Conservation (phyloP, 2,888 invertebrate species). For the Pyrgus malvae region DNA sequence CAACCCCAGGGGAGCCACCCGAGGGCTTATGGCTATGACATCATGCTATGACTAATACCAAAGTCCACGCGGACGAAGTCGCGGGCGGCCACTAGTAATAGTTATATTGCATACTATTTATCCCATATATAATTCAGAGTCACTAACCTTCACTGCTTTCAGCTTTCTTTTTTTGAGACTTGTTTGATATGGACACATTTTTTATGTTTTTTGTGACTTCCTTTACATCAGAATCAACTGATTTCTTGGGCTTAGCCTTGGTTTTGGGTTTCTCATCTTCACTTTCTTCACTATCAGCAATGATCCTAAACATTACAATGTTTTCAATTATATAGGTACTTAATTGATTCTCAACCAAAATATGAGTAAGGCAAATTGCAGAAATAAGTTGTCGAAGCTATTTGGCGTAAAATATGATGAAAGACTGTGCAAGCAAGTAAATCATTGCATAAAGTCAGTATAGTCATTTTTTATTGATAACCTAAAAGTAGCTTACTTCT, state of each 20-base stretch:
- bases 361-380: neutral
- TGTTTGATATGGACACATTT: conserved; percentile 81
- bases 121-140: no score
- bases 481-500: conserved; percentile 73
- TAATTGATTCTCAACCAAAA: no score
- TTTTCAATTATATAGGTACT: no score
- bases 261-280: conserved; percentile 73
- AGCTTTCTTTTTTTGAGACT: conserved; percentile 72
- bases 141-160: conserved; percentile 66
- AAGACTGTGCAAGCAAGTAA: conserved; percentile 1
- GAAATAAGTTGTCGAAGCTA: neutral
- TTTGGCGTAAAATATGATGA: conserved; percentile 2
- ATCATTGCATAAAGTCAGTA: conserved; percentile 25
- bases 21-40: no score
- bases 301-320: conserved; percentile 45
- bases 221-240: conserved; percentile 72
- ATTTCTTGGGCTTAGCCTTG: conserved; percentile 75
- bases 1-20: no score
- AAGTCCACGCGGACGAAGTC: no score
- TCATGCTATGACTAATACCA: no score
- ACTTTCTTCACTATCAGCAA: conserved; percentile 69
- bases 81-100: no score
- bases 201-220: conserved; percentile 81
- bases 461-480: conserved; percentile 46
- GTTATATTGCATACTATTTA: no score